These are phyloP conservation scores for Orientallactaga sibirica DNA, from an alignment of 2,797 vertebrate genomes.

Conservation along the genomic window DNA sequence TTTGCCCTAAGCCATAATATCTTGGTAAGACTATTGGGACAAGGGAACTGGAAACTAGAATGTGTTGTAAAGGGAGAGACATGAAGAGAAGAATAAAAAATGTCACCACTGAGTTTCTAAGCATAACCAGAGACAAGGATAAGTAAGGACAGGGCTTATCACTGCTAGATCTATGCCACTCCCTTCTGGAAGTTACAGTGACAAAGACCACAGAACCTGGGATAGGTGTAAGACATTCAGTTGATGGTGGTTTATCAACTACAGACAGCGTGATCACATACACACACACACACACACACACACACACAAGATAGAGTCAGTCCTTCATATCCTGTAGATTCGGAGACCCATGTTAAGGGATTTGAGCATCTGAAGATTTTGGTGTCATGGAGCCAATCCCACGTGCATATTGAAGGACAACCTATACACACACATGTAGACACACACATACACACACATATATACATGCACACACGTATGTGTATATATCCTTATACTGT, in stretches of 20 bases:
- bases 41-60: neutral
- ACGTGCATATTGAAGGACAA: neutral
- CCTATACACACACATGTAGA: neutral
- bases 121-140: neutral
- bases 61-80: neutral
- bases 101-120: neutral
- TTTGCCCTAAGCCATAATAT: constrained; percentile 55
- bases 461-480: neutral
- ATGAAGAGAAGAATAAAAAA: constrained; percentile 10
- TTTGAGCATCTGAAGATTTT: neutral
- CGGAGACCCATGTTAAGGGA: neutral
- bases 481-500: no score
- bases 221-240: neutral
- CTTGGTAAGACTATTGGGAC: neutral
- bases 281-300: neutral
- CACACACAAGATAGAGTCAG: neutral
- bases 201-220: neutral
- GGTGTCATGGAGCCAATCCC: neutral
- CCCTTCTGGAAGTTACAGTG: constrained; percentile 17
- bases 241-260: constrained; percentile 5
- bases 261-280: neutral
- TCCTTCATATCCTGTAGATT: neutral
- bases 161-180: neutral
- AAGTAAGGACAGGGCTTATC: neutral
- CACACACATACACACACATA: neutral